Percentiles rank a stretch among this genome's conserved stretches.
Conservation (phyloP, 2,113 vertebrate species). For the Charadrius vociferus region DNA sequence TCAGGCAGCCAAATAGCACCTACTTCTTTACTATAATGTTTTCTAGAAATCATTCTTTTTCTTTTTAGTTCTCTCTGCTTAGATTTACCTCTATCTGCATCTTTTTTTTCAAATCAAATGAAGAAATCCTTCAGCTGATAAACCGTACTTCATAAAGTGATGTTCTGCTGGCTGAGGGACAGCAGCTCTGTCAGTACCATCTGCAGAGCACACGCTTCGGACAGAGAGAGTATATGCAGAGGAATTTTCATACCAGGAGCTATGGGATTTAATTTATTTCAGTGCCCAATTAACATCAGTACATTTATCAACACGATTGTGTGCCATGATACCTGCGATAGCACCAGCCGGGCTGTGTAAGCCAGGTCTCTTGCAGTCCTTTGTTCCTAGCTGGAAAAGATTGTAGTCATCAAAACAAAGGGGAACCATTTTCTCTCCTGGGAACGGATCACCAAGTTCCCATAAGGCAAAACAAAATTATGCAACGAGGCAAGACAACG, state of each 20-base stretch:
- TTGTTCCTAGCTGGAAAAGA: background rate
- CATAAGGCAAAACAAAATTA: constrained; percentile 64
- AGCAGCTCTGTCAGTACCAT: background rate
- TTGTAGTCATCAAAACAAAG: constrained; percentile 33
- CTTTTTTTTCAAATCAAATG: background rate
- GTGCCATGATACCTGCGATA: background rate
- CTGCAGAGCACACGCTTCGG: background rate
- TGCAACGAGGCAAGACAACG: constrained; percentile 23
- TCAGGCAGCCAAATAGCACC: background rate
- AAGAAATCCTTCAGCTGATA: background rate
- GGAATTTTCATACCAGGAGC: background rate
- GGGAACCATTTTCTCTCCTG: constrained; percentile 53
- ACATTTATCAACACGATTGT: background rate
- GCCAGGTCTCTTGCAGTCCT: background rate
- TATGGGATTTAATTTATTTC: background rate
- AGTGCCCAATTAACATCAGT: background rate
- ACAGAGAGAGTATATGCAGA: background rate
- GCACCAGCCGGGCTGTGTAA: background rate
- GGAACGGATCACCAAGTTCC: constrained; percentile 41
- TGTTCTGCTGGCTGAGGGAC: background rate
- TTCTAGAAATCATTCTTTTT: background rate
- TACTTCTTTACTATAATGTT: background rate
- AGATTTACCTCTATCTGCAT: background rate
- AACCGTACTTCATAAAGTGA: background rate
- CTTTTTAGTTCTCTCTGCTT: background rate